Evolutionary conservation across 2,797 vertebrate species (phyloP).

Genomic region (Apodemus agrarius): DNA sequence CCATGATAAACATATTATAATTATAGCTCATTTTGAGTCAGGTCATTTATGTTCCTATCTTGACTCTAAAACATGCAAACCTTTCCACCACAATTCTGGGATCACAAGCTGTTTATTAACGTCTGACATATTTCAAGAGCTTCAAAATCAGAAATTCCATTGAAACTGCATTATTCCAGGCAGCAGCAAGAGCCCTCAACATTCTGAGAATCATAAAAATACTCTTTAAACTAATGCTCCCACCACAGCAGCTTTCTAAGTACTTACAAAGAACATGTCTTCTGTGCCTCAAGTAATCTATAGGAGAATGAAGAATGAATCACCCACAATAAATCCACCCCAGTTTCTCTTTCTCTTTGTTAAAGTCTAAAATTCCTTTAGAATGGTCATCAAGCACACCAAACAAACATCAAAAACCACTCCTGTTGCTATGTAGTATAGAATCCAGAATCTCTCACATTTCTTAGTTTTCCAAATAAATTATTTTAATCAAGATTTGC

Average conservation of each 20-base stretch:
- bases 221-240: neutral
- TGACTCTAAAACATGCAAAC: neutral
- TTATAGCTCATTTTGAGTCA: neutral
- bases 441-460: slow-evolving; percentile 31
- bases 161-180: neutral
- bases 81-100: neutral
- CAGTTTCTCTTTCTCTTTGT: neutral
- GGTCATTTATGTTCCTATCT: neutral
- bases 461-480: slow-evolving; percentile 65
- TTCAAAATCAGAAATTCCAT: neutral
- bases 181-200: neutral
- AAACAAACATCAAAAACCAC: slow-evolving; percentile 21
- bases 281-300: neutral
- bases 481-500: slow-evolving; percentile 39
- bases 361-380: slow-evolving; percentile 8
- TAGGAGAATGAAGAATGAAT: neutral
- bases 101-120: neutral
- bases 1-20: neutral
- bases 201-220: neutral
- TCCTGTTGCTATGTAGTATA: neutral
- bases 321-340: neutral
- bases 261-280: neutral
- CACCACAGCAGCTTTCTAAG: neutral
- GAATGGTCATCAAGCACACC: neutral
- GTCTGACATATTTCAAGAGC: neutral